A percentile compares a stretch with the other conserved stretches of the same genome.
These are phyloP conservation scores for Halictus quadricinctus DNA, from an alignment of 2,888 invertebrate species.

Conservation along the genomic window DNA sequence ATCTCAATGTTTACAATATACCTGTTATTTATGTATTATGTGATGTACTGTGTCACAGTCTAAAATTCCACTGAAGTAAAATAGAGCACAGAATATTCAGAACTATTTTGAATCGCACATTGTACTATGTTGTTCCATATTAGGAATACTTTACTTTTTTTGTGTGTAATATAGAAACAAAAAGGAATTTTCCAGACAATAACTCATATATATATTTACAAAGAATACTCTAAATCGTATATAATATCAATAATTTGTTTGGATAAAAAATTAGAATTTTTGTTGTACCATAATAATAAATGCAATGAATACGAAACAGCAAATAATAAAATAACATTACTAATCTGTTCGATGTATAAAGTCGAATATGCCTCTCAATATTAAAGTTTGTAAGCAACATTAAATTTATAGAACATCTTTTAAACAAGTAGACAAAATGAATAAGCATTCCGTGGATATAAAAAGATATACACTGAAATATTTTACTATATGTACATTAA, in stretches of 20 bases:
- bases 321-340: not conserved
- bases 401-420: not conserved
- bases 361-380: constrained; percentile 3
- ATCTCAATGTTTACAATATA: constrained; percentile 19
- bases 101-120: constrained; percentile 26
- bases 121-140: constrained; percentile 32
- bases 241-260: not conserved
- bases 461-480: constrained; percentile 16
- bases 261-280: constrained; percentile 7
- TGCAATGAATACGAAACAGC: not conserved
- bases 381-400: constrained; percentile 15
- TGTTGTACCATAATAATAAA: constrained; percentile 15
- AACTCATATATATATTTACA: not conserved
- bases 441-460: not conserved
- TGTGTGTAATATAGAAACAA: not conserved
- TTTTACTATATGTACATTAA: constrained; percentile 30
- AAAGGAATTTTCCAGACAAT: constrained; percentile 3
- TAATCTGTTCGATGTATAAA: constrained; percentile 13
- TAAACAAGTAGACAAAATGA: constrained; percentile 10
- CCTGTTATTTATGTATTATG: constrained; percentile 14
- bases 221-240: constrained; percentile 2
- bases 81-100: constrained; percentile 27
- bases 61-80: constrained; percentile 28
- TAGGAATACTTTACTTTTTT: constrained; percentile 17
- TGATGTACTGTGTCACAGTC: constrained; percentile 9